Percentiles rank a stretch among this genome's conserved stretches.
Evolutionary conservation across 1,140 invertebrate species (phyloP).

Genomic region (Hormaphis cornu): DNA sequence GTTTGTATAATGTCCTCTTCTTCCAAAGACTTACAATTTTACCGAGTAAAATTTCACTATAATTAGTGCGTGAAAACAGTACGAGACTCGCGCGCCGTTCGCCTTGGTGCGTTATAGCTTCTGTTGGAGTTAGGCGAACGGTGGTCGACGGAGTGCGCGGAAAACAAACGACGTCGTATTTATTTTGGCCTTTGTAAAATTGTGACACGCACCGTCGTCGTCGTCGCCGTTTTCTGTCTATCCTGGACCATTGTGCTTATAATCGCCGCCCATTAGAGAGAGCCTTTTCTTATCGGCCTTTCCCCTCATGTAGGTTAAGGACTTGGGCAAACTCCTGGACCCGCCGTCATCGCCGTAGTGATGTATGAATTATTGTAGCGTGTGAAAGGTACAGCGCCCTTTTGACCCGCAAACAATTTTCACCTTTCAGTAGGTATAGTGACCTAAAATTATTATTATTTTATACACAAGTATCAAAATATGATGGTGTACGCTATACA

Average conservation of each 20-base stretch:
- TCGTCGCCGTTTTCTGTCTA: background rate
- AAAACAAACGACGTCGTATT: conserved; percentile 25
- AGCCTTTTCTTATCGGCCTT: conserved; percentile 23
- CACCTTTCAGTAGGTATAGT: conserved; percentile 1
- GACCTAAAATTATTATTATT: conserved; percentile 9
- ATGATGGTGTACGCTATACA: no score
- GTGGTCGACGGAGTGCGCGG: background rate
- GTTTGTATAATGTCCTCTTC: no score
- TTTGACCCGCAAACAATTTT: conserved; percentile 10
- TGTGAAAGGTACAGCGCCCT: conserved; percentile 10
- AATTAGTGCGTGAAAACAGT: no score
- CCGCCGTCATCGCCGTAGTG: no score
- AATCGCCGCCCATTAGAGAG: conserved; percentile 18
- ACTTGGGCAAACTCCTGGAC: conserved; percentile 13
- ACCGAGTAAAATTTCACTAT: no score
- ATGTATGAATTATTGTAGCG: conserved; percentile 17
- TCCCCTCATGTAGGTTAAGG: conserved; percentile 10
- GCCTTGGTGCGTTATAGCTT: no score
- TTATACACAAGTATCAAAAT: background rate
- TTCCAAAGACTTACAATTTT: no score
- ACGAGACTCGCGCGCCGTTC: no score
- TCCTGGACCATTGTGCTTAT: conserved; percentile 20
- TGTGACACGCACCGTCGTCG: conserved; percentile 1
- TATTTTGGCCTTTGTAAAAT: conserved; percentile 28
- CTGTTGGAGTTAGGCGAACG: no score